Conservation (phyloP, 1,140 invertebrate genomes). For the Oppia nitens region DNA sequence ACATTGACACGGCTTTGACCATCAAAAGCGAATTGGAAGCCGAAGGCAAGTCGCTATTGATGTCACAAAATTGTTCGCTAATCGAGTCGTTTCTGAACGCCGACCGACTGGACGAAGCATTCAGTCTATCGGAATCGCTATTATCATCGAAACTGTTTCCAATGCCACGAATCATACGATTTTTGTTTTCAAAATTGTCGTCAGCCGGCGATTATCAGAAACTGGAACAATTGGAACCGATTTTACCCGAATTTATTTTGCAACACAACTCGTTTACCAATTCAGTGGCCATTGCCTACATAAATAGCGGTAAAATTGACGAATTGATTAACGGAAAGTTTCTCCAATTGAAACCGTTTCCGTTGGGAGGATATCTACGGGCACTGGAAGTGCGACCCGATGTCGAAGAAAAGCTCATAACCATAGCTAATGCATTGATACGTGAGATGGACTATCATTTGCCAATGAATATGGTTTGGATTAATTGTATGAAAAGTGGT, state of each 20-base stretch:
- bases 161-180: conserved; percentile 3
- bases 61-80: conserved; percentile 3
- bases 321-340: not conserved
- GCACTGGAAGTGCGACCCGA: conserved; percentile 6
- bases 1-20: conserved; percentile 5
- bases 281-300: not conserved
- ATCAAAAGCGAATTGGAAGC: not conserved
- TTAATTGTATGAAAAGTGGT: conserved; percentile 13
- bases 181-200: conserved; percentile 7
- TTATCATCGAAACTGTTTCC: conserved; percentile 3
- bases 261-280: not conserved
- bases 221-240: not conserved
- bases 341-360: conserved; percentile 2
- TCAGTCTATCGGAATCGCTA: conserved; percentile 4
- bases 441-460: not conserved
- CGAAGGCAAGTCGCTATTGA: not conserved
- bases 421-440: not conserved
- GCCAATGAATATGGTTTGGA: conserved; percentile 13
- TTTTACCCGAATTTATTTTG: not conserved
- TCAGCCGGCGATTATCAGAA: conserved; percentile 4
- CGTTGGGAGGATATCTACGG: conserved; percentile 2
- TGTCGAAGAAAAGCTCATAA: not conserved
- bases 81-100: conserved; percentile 7
- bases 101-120: conserved; percentile 7
- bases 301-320: not conserved